phyloP scores from a whole-genome alignment of 2,888 invertebrate species.

The Drosophila flavopinicola region DNA sequence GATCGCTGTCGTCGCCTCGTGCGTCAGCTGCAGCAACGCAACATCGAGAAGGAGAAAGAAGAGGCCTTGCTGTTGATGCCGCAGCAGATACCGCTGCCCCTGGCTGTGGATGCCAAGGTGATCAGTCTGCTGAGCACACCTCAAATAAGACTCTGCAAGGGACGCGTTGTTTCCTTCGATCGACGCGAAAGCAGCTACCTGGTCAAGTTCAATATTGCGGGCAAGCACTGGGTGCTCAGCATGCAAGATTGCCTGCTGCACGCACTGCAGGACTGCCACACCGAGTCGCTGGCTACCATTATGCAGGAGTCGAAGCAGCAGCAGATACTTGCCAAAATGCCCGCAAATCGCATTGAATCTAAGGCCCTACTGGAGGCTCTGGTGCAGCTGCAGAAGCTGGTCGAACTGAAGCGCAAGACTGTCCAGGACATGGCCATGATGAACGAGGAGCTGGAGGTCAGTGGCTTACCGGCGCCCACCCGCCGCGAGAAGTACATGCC shows the following conservation, averaged over 20 bases:
- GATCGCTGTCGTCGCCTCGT: slow-evolving; percentile 33
- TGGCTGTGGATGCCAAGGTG: slow-evolving; percentile 40
- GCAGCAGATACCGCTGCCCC: slow-evolving; percentile 40
- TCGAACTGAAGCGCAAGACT: slow-evolving; percentile 34
- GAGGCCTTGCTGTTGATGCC: slow-evolving; percentile 37
- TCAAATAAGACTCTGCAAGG: slow-evolving; percentile 23
- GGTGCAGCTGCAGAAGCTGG: slow-evolving; percentile 34
- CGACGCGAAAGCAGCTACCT: slow-evolving; percentile 33
- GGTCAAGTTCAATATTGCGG: slow-evolving; percentile 32
- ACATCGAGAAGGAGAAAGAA: slow-evolving; percentile 8
- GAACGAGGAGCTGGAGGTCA: slow-evolving; percentile 39
- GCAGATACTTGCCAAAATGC: not conserved
- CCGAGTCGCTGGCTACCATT: slow-evolving; percentile 17
- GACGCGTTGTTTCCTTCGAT: slow-evolving; percentile 35
- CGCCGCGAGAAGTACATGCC: slow-evolving; percentile 45
- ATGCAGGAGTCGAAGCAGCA: slow-evolving; percentile 12
- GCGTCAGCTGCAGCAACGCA: slow-evolving; percentile 47
- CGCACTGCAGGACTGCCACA: slow-evolving; percentile 17
- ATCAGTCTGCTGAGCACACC: slow-evolving; percentile 20
- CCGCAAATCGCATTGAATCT: not conserved
- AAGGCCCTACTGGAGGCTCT: slow-evolving; percentile 35
- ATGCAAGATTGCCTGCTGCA: slow-evolving; percentile 38
- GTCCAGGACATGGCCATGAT: slow-evolving; percentile 40
- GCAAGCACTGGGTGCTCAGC: slow-evolving; percentile 7
- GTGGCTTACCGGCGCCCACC: not conserved